Percentiles rank a stretch among this genome's conserved stretches.
phyloP scores from a whole-genome alignment of 2,888 invertebrate species.

The Amblyteles armatorius region DNA sequence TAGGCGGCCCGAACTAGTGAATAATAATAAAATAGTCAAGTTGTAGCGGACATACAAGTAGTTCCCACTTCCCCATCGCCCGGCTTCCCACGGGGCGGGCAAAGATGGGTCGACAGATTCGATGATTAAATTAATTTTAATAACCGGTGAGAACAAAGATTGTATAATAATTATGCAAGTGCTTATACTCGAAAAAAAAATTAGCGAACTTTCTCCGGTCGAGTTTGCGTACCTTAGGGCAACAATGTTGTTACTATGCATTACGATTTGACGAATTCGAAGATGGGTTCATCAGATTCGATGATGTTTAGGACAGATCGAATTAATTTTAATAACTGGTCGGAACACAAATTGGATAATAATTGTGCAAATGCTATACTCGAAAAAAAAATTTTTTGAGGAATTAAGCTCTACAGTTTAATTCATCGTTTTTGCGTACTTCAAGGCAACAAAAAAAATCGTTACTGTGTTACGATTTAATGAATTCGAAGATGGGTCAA shows the following conservation, averaged over 20 bases:
- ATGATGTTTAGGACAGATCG: background rate
- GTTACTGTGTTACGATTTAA: too few species aligned
- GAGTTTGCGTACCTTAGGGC: background rate
- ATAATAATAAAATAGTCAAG: conserved; percentile 8
- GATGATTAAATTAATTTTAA: background rate
- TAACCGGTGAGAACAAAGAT: background rate
- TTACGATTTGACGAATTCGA: too few species aligned
- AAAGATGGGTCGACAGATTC: background rate
- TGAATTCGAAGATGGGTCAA: too few species aligned
- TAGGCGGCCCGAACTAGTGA: conserved; percentile 35
- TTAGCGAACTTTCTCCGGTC: background rate
- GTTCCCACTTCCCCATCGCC: background rate
- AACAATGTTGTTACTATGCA: too few species aligned
- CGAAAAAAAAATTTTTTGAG: too few species aligned
- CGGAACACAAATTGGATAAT: background rate
- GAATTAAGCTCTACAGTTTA: too few species aligned
- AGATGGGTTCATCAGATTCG: background rate
- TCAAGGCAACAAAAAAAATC: too few species aligned
- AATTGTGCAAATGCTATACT: too few species aligned
- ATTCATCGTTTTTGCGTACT: too few species aligned
- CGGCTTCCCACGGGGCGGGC: background rate
- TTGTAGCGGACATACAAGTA: conserved; percentile 10
- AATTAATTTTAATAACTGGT: background rate
- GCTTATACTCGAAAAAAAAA: background rate
- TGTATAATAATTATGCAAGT: background rate